Base-by-base conservation (phyloP, 2,888 invertebrate genomes). In the Mechanitis mazaeus region DNA sequence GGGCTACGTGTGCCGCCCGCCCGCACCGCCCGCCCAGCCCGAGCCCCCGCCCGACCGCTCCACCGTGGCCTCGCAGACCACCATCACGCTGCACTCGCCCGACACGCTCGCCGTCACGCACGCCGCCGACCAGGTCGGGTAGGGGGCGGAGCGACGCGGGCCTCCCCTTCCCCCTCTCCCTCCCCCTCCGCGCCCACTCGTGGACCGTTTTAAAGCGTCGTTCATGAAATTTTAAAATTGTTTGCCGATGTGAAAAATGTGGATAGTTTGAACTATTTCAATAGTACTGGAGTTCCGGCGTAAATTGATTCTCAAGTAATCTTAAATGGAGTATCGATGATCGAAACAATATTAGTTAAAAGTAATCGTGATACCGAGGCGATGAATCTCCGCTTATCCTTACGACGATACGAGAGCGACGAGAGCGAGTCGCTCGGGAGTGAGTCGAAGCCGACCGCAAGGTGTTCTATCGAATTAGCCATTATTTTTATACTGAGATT, bases 81-180 rank as follows among this genome's bases (percentile, higher is more conserved):
- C 83, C 70, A 84, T 87, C 76, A 87, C 87, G 45, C 82, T 86
- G 63, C 87, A 85, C 75, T 81, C 85, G 72, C 87, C 85, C 55
- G 85, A 85, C 63, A 67, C 80, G 61, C 81, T 83, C 68, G 72
- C 80, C 58, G 79, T 81, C 59, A 63, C 69, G 35, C 61, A 61
- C 45, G 59, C 50, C 53, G 11, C n/a, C 53, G 55, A 55, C 55
- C 58, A 61, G 45, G 53, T 33, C 58, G 59, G 56, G 42, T 57
- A 47, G 71, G 3, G 3, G 9, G 50, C 3, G 42, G 3, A 83
- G 83, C 55, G 82, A 80, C 56, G 62, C 77, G 20, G 58, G 79
- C 79, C 38, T 55, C 58, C 33, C 31, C 12, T 38, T 50, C 9
- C 33, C 35, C 58, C 28, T 33, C 56, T n/a, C 33, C 47, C 50